These are phyloP conservation scores for Epirrita christyi DNA, from an alignment of 2,888 invertebrate genomes.

Conservation along the genomic window DNA sequence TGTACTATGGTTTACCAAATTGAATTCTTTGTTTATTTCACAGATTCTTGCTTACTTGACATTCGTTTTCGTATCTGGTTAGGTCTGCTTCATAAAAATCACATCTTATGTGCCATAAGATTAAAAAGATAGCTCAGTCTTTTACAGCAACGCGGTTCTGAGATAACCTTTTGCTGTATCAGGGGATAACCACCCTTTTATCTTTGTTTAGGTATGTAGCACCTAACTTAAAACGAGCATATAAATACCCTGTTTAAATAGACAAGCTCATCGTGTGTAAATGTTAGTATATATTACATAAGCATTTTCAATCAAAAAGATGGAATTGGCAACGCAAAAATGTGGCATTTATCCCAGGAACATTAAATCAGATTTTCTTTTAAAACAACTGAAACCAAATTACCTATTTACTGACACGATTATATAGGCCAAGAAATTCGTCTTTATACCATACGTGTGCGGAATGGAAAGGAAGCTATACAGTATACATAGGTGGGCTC, in stretches of 20 bases:
- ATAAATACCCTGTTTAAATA: not conserved
- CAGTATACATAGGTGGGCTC: conserved; percentile 40
- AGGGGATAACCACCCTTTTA: not conserved
- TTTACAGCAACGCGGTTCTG: not conserved
- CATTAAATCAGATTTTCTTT: conserved; percentile 2
- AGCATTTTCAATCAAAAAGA: too few relatives aligned
- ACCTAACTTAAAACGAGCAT: not conserved
- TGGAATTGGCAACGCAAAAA: too few relatives aligned
- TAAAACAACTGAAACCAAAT: conserved; percentile 16
- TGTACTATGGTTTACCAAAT: not conserved
- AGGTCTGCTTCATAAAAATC: not conserved
- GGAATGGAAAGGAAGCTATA: conserved; percentile 50
- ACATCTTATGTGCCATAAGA: not conserved
- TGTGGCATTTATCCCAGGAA: not conserved
- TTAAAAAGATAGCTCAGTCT: not conserved
- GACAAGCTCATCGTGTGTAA: not conserved
- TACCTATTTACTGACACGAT: conserved; percentile 41
- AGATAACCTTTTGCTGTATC: not conserved
- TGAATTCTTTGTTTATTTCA: not conserved
- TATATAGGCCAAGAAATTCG: conserved; percentile 56
- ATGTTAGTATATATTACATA: too few relatives aligned
- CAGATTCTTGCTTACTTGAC: not conserved
- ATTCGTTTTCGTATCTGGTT: not conserved
- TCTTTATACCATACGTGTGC: conserved; percentile 68
- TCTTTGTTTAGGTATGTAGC: not conserved